Percentiles rank a stretch among this genome's conserved stretches.
phyloP scores from a whole-genome alignment of 2,113 vertebrate genomes.

The Nyctibius bracteatus region DNA sequence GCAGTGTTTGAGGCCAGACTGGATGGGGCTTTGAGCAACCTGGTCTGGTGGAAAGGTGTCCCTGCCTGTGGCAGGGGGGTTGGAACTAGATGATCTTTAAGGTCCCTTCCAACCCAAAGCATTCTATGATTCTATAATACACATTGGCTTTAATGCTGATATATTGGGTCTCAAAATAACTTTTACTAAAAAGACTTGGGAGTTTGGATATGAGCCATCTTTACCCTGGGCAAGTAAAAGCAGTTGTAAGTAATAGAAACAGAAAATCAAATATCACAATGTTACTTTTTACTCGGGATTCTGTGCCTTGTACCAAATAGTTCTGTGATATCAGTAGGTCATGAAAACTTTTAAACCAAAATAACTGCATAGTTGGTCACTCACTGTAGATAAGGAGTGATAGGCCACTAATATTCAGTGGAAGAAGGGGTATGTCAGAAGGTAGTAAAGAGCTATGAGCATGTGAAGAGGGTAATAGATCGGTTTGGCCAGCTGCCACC shows the following conservation, averaged over 20 bases:
- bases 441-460: not conserved
- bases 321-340: not conserved
- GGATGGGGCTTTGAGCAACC: too few species aligned
- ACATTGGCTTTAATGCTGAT: not conserved
- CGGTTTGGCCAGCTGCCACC: rapidly evolving
- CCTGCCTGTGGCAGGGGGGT: too few species aligned
- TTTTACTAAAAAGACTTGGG: not conserved
- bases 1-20: too few species aligned
- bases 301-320: not conserved
- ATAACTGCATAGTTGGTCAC: not conserved
- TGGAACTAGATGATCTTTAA: too few species aligned
- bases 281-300: not conserved
- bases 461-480: not conserved
- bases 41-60: too few species aligned
- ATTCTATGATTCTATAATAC: too few species aligned
- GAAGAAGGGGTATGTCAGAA: not conserved
- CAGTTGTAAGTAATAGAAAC: not conserved
- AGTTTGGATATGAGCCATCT: not conserved
- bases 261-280: not conserved
- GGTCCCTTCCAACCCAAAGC: too few species aligned
- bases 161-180: not conserved
- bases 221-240: not conserved
- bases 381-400: not conserved
- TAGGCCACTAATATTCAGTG: not conserved
- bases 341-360: not conserved